Evolutionary conservation across 2,888 invertebrate species (phyloP).

Genomic region (Trachelus troglodyta): DNA sequence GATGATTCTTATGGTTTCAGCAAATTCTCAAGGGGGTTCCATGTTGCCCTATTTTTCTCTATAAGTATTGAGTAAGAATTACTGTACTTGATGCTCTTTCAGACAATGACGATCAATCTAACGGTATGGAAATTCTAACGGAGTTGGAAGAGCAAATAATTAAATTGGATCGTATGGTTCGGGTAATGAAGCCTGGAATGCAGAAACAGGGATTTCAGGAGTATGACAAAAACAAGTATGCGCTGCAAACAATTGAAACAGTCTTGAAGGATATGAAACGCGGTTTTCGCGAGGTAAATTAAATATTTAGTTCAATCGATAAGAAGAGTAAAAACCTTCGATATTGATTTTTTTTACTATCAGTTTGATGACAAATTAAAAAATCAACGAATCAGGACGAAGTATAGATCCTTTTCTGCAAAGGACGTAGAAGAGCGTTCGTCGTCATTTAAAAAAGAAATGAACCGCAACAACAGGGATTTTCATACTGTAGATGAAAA

Average conservation of each 20-base stretch:
- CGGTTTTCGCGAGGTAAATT: slow-evolving; percentile 24
- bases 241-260: slow-evolving; percentile 23
- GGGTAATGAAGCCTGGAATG: slow-evolving; percentile 18
- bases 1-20: neutral
- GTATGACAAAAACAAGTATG: slow-evolving; percentile 12
- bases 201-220: slow-evolving; percentile 10
- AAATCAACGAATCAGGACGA: neutral
- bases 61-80: neutral
- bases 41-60: neutral
- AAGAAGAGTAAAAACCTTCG: neutral
- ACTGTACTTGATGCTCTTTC: neutral
- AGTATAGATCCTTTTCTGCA: neutral
- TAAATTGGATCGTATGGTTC: slow-evolving; percentile 26
- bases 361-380: neutral
- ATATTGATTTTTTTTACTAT: neutral
- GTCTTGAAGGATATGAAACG: slow-evolving; percentile 27
- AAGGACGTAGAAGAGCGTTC: neutral
- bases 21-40: neutral
- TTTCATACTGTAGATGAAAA: neutral
- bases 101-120: neutral
- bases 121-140: slow-evolving; percentile 13
- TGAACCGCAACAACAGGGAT: neutral
- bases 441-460: neutral
- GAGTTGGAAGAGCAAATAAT: slow-evolving; percentile 21
- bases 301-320: neutral